A percentile compares a stretch with the other conserved stretches of the same genome.
Conservation (phyloP, 1,140 invertebrate genomes). For the Cydia strobilella region DNA sequence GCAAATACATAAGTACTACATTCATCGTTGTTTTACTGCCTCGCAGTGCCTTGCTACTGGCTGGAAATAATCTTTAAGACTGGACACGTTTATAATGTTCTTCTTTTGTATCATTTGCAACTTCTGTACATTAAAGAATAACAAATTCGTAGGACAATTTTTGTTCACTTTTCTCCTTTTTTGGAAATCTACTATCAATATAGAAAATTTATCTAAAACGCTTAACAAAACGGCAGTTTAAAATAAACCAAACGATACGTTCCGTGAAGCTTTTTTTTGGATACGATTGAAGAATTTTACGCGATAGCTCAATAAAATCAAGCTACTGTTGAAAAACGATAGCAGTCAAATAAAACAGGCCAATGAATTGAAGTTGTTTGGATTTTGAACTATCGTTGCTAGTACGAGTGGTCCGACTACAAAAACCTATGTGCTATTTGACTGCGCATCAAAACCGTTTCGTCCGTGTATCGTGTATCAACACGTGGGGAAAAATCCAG, state of each 20-base stretch:
- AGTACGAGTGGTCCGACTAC: conserved; percentile 8
- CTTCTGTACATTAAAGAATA: too few species aligned
- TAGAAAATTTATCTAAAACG: too few species aligned
- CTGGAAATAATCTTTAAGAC: not conserved
- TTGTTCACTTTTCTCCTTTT: too few species aligned
- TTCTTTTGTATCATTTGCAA: too few species aligned
- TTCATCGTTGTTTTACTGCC: conserved; percentile 30
- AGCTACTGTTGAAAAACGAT: not conserved
- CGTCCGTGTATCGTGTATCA: not conserved
- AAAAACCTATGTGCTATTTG: conserved; percentile 29
- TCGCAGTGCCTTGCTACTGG: not conserved
- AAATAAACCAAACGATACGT: not conserved
- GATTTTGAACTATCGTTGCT: not conserved
- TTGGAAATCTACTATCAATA: too few species aligned
- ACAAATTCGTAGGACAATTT: too few species aligned
- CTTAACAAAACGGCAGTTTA: too few species aligned
- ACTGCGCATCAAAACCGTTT: conserved; percentile 16
- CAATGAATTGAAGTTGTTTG: conserved; percentile 22
- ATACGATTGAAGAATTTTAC: not conserved
- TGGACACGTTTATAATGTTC: not conserved
- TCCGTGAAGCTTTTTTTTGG: not conserved
- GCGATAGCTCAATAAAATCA: not conserved
- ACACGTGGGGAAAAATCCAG: not conserved
- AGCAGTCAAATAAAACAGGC: conserved; percentile 1
- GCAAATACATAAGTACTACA: conserved; percentile 37